A percentile compares a stretch with the other conserved stretches of the same genome.
Conservation (phyloP, 2,888 invertebrate species). For the Drosophila austrosaltans region DNA sequence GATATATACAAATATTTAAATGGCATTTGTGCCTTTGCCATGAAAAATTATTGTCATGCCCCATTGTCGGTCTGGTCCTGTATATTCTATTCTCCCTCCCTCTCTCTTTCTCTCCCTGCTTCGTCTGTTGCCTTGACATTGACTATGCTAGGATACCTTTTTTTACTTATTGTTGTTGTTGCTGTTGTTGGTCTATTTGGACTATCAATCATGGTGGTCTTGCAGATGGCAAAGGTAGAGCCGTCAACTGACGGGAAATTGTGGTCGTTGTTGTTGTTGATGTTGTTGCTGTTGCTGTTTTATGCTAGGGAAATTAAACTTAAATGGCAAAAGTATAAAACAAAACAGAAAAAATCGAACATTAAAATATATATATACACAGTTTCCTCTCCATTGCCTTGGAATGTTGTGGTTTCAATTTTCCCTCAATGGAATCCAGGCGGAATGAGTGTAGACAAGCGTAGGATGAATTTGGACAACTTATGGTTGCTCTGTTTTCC, state of each 20-base stretch:
- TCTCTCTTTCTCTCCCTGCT: neutral
- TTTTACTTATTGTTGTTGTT: neutral
- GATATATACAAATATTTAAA: conserved; percentile 62
- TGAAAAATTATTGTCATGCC: conserved; percentile 27
- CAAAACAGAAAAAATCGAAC: neutral
- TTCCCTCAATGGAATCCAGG: neutral
- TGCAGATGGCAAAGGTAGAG: neutral
- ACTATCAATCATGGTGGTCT: conserved; percentile 21
- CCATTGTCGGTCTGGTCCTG: neutral
- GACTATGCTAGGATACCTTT: conserved; percentile 5
- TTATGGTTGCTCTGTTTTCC: too few relatives aligned
- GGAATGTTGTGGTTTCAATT: conserved; percentile 5
- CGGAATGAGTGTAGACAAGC: neutral
- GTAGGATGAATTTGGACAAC: too few relatives aligned
- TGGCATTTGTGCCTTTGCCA: conserved; percentile 38
- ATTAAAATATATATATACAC: neutral
- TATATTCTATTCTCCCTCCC: neutral
- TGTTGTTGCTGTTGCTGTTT: neutral
- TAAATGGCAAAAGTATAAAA: conserved; percentile 10
- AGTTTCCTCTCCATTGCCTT: conserved; percentile 1
- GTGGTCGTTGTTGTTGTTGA: neutral
- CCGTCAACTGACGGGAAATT: conserved; percentile 4
- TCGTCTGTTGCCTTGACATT: conserved; percentile 8
- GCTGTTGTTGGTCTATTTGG: conserved; percentile 3
- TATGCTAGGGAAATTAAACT: conserved; percentile 5